Evolutionary conservation across 2,797 vertebrate genomes (phyloP), one percentile per base, ranked within the genome.

Genomic region (Leptoclinus maculatus): DNA sequence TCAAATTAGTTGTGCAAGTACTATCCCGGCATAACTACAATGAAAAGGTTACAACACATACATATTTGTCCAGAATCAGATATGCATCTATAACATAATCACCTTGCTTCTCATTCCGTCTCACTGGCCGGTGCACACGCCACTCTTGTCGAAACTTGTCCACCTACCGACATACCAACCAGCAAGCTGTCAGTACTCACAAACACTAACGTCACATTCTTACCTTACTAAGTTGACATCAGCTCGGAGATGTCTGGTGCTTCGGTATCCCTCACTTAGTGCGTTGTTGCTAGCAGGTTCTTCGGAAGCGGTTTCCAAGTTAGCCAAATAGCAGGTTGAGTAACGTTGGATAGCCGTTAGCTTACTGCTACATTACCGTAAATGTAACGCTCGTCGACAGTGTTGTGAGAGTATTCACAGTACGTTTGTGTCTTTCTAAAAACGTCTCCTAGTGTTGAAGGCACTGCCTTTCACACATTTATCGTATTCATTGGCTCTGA

Each of bases 331-430:
- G 54, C 62, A 74, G 73, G 74, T 86, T 80, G 70, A 84, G 76
- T 87, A 85, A 88, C 68, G 64, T 71, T 69, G 65, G 91, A 88
- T 90, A 84, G 84, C 85, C 3, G 86, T 69, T 92, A 93, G 92
- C 93, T 83, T n/a, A 8, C 6, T 16, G 82, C 79, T 79, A 80
- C 80, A 74, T 47, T 63, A 17, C 19, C 29, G 49, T 71, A 72
- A 25, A 23, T 25, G 56, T 69, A 54, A 56, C n/a, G 69, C 25
- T 79, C 25, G 66, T 49, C 51, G 54, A 25, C 45, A 67, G 54
- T 54, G 43, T 10, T 34, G 23, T 16, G 29, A 36, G 71, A 36
- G 71, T 25, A 12, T 12, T 1, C 58, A 47, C 1, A 45, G 16
- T 29, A 65, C 51, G 43, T 7, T 16, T 19, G 5, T 27, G 53